Percentiles rank a stretch among this genome's conserved stretches.
Conservation (phyloP, 2,113 vertebrate genomes). For the Asarcornis scutulata region DNA sequence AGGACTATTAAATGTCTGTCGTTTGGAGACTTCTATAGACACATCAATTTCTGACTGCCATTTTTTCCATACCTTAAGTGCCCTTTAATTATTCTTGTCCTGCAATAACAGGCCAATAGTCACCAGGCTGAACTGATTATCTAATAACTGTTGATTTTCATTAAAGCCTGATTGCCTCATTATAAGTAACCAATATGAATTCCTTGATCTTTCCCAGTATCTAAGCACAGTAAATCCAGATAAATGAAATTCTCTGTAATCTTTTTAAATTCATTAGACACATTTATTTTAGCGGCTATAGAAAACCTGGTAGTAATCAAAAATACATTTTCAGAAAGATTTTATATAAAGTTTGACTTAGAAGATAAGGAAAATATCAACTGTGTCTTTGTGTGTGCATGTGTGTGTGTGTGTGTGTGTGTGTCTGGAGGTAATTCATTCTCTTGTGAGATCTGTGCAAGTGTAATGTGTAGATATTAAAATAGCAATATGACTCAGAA, state of each 20-base stretch:
- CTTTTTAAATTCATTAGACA: slow-evolving; percentile 33
- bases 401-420: no score
- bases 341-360: not conserved
- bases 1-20: slow-evolving; percentile 69
- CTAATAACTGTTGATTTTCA: slow-evolving; percentile 76
- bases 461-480: not conserved
- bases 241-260: slow-evolving; percentile 40
- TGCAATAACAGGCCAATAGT: slow-evolving; percentile 67
- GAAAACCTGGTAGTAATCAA: slow-evolving; percentile 1
- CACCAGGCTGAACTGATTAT: slow-evolving; percentile 75
- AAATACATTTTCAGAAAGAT: not conserved
- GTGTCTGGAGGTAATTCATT: slow-evolving; percentile 7
- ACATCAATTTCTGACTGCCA: slow-evolving; percentile 66
- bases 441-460: slow-evolving; percentile 28
- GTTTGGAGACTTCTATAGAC: slow-evolving; percentile 72
- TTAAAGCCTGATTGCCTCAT: slow-evolving; percentile 72
- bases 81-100: slow-evolving; percentile 73
- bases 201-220: slow-evolving; percentile 61
- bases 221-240: slow-evolving; percentile 44
- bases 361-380: not conserved
- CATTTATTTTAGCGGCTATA: slow-evolving; percentile 2
- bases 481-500: slow-evolving; percentile 19
- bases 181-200: slow-evolving; percentile 51
- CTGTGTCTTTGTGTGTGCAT: not conserved
- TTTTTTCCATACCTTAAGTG: slow-evolving; percentile 75